phyloP scores from a whole-genome alignment of 2,888 invertebrate genomes.

The Patella depressa region DNA sequence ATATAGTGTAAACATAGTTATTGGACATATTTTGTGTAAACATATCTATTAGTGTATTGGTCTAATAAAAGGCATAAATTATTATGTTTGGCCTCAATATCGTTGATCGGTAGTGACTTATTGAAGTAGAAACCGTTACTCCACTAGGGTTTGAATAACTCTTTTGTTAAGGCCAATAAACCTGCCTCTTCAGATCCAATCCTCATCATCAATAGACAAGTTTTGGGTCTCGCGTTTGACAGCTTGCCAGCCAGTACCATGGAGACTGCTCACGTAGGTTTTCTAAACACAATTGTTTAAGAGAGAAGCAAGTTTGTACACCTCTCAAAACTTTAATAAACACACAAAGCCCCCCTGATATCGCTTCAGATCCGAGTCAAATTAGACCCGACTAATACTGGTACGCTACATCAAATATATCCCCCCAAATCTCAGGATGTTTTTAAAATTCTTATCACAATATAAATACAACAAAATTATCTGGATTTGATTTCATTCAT shows the following conservation, averaged over 20 bases:
- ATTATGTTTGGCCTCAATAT: neutral
- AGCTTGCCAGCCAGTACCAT: slow-evolving; percentile 8
- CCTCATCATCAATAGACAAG: slow-evolving; percentile 1
- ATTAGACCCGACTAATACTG: too few species aligned
- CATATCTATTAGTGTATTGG: too few species aligned
- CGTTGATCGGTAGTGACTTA: neutral
- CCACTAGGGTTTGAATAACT: neutral
- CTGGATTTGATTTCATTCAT: too few species aligned
- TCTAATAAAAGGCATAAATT: too few species aligned
- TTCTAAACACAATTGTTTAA: neutral
- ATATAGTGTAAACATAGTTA: too few species aligned
- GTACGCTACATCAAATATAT: too few species aligned
- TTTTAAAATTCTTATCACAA: too few species aligned
- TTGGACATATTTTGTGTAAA: too few species aligned
- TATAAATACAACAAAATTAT: too few species aligned
- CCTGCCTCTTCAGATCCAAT: slow-evolving; percentile 8
- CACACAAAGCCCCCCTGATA: too few species aligned
- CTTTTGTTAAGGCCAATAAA: neutral
- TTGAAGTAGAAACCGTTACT: slow-evolving; percentile 13
- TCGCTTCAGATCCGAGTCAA: too few species aligned
- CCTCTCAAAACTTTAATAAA: slow-evolving; percentile 3
- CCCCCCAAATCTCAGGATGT: too few species aligned
- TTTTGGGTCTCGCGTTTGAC: slow-evolving; percentile 9
- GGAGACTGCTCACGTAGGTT: slow-evolving; percentile 10
- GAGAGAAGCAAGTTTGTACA: slow-evolving; percentile 13